Base-by-base conservation (phyloP, 2,888 invertebrate genomes). In the Diarsia dahlii region DNA sequence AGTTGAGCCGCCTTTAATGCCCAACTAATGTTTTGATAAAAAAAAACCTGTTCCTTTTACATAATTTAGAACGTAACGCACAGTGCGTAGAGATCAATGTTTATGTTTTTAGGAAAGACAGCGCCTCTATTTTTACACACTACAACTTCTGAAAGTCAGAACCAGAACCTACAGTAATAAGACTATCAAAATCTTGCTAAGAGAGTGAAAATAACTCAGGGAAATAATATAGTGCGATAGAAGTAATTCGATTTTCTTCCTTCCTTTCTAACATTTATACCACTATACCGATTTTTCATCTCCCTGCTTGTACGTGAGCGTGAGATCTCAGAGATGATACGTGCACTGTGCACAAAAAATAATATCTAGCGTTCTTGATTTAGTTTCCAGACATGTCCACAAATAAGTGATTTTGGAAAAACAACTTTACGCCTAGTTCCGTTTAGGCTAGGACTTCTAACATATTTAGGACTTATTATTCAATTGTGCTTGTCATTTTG, bases 1-100 rank as follows among this genome's bases (percentile, higher is more conserved):
- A 39, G 73, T 71, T 39, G n/a, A 58, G 50, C 67, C 39, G 54
- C n/a, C 77, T 76, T 60, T 71, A 69, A 78, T 58, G 71, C 50
- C 63, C 69, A 58, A 52, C 71, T 56, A 77, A 84, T 60, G 45
- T 80, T 84, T 80, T 75, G 68, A 84, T 71, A 71, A 67, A 78
- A 72, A 28, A 73, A 77, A 67, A 77, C 72, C 60, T 48, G 76
- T 68, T 74, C 2, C 58, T 50, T 52, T 70, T 54, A 76, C 34
- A 39, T 34, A 66, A 74, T 69, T 50, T 73, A 52, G 34, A 74
- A 23, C 9, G 23, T 71, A 23, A 66, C 48, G 8, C 13, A 23
- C 39, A 3, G 39, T 60, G 15, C 12, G 34, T 46, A 56, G 13
- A 73, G 46, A 71, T 15, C 2, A 68, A 18, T 39, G 13, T 18